phyloP scores from a whole-genome alignment of 2,113 vertebrate genomes.

The Hucho hucho region DNA sequence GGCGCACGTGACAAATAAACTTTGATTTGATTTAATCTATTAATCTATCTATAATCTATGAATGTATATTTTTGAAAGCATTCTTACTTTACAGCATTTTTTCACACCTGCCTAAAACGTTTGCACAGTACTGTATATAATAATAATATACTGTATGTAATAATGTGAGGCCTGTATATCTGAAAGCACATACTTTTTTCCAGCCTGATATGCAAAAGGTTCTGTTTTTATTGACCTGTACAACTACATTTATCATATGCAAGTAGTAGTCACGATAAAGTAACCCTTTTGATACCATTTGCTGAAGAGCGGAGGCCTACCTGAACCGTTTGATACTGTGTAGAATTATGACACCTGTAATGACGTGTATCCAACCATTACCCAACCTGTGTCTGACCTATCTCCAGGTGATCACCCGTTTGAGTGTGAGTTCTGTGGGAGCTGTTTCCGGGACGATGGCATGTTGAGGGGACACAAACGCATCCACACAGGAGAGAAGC shows the following conservation, averaged over 20 bases:
- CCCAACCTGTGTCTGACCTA: neutral
- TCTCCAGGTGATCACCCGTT: constrained; percentile 92
- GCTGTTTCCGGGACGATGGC: constrained; percentile 97
- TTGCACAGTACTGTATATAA: too few relatives aligned
- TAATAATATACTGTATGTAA: too few relatives aligned
- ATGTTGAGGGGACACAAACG: constrained; percentile 96
- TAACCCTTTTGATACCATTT: constrained; percentile 13
- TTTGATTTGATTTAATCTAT: too few relatives aligned
- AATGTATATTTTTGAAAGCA: too few relatives aligned
- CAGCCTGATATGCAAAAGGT: constrained; percentile 35
- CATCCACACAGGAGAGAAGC: constrained; percentile 93
- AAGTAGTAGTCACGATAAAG: constrained; percentile 13
- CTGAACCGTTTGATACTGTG: too few relatives aligned
- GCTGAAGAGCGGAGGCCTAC: too few relatives aligned
- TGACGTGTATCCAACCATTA: neutral
- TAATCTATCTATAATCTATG: too few relatives aligned
- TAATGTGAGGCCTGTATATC: constrained; percentile 23
- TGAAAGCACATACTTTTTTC: constrained; percentile 48
- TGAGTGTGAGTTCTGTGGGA: constrained; percentile 98
- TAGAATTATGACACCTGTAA: neutral
- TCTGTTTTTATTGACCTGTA: constrained; percentile 46
- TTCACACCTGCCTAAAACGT: too few relatives aligned
- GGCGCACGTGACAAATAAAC: too few relatives aligned
- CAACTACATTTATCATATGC: constrained; percentile 9
- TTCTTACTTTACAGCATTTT: too few relatives aligned